Conservation (phyloP, 1,140 invertebrate species). For the Drosophila aff. region DNA sequence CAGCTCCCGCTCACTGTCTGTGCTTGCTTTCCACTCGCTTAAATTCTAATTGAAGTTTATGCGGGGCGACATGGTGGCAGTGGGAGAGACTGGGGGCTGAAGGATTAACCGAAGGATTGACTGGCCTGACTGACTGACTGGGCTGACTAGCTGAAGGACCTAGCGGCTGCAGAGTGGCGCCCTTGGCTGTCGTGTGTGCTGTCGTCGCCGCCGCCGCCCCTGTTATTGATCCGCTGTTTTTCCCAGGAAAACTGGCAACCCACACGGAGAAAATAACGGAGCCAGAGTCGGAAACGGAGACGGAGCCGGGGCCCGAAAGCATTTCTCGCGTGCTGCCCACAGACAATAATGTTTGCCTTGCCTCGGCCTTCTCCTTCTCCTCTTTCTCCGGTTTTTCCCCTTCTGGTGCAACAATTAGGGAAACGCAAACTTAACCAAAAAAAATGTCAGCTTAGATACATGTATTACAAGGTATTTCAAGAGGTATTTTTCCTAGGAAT, state of each 20-base stretch:
- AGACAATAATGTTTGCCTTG: conserved; percentile 74
- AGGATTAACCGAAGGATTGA: conserved; percentile 34
- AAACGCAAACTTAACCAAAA: conserved; percentile 1
- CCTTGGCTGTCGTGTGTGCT: conserved; percentile 50
- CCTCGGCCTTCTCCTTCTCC: not conserved
- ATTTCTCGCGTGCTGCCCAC: conserved; percentile 55
- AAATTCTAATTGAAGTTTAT: conserved; percentile 69
- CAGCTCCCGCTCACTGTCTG: conserved; percentile 23
- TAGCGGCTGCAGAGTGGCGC: conserved; percentile 34
- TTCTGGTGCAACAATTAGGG: conserved; percentile 9
- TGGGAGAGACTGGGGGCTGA: conserved; percentile 15
- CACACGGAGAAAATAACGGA: conserved; percentile 16
- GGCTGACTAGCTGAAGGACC: conserved; percentile 31
- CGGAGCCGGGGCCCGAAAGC: conserved; percentile 37
- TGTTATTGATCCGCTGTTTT: conserved; percentile 72
- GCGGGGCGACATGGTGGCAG: conserved; percentile 33
- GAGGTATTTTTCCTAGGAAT: not conserved
- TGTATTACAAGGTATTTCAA: not conserved
- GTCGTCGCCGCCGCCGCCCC: conserved; percentile 28
- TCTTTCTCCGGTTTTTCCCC: not conserved
- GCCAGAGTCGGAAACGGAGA: conserved; percentile 22
- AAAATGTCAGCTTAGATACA: too few relatives aligned
- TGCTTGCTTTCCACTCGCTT: conserved; percentile 56
- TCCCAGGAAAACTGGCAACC: conserved; percentile 59
- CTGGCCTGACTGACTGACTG: conserved; percentile 28